These are phyloP conservation scores for Ceyx erithaca DNA, from an alignment of 2,797 vertebrate genomes.

Conservation along the genomic window DNA sequence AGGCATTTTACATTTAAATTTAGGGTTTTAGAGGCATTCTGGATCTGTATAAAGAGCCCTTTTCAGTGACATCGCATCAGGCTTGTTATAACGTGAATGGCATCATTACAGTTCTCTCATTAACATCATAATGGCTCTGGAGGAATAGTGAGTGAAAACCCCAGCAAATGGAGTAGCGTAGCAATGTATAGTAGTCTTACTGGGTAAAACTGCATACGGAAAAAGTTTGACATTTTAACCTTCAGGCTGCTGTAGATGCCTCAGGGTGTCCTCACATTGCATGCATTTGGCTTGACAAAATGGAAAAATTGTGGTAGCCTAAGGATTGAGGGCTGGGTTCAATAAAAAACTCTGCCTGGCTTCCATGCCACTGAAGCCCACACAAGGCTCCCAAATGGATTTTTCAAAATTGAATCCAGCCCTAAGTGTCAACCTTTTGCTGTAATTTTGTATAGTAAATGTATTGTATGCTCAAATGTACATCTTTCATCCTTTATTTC, in stretches of 20 bases:
- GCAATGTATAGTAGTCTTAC: constrained; percentile 44
- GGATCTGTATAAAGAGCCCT: constrained; percentile 62
- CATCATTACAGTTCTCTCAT: constrained; percentile 71
- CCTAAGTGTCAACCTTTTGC: constrained; percentile 24
- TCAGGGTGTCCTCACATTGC: constrained; percentile 31
- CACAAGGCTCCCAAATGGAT: constrained; percentile 43
- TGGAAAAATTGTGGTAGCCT: constrained; percentile 53
- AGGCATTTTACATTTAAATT: constrained; percentile 65
- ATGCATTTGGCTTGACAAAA: constrained; percentile 46
- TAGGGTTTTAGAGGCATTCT: constrained; percentile 53
- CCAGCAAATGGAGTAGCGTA: constrained; percentile 43
- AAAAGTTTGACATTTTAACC: constrained; percentile 64
- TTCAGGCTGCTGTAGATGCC: constrained; percentile 53
- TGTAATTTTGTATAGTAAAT: constrained; percentile 32
- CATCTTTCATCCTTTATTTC: constrained; percentile 45
- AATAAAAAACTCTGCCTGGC: constrained; percentile 50
- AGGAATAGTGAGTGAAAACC: constrained; percentile 67
- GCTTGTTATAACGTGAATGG: constrained; percentile 71
- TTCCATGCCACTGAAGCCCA: constrained; percentile 50
- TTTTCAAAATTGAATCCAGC: constrained; percentile 57
- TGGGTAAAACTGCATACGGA: neutral
- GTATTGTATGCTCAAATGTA: neutral
- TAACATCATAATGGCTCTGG: constrained; percentile 68
- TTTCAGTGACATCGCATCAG: constrained; percentile 62
- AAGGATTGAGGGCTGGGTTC: constrained; percentile 42